Conservation (phyloP, 2,888 invertebrate species). For the Athalia rosae region DNA sequence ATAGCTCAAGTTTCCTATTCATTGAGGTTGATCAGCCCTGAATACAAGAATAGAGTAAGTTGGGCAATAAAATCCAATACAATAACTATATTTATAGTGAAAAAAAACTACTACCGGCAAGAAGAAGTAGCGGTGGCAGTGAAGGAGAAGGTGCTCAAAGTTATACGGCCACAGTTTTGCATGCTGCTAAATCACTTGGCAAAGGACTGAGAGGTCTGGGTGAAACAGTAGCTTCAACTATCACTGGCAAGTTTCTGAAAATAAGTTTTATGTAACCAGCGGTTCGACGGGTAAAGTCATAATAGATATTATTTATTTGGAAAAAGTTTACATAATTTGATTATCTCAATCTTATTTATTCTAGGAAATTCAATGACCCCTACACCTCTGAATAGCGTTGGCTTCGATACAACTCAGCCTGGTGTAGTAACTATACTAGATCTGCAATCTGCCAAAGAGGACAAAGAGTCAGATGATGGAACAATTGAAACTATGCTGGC, state of each 20-base stretch:
- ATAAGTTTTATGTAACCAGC: constrained; percentile 52
- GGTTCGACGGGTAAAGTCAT: background rate
- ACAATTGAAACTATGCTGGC: constrained; percentile 87
- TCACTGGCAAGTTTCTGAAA: constrained; percentile 81
- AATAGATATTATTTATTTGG: background rate
- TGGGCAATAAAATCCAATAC: constrained; percentile 5
- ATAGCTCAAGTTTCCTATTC: background rate
- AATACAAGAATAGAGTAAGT: background rate
- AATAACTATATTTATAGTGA: constrained; percentile 80
- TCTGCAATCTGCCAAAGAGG: constrained; percentile 81
- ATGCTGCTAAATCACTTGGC: constrained; percentile 95
- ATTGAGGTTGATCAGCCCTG: background rate
- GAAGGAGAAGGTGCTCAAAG: constrained; percentile 90
- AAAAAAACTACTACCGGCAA: constrained; percentile 85
- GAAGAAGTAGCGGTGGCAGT: constrained; percentile 89
- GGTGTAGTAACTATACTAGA: constrained; percentile 94
- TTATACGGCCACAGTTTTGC: constrained; percentile 94
- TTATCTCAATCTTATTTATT: no score
- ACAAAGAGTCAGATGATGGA: constrained; percentile 78
- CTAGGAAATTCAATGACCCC: constrained; percentile 64
- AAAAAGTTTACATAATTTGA: no score
- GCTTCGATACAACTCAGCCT: constrained; percentile 82
- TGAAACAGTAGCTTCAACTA: constrained; percentile 92
- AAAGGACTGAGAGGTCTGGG: constrained; percentile 93
- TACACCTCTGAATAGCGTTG: constrained; percentile 62